Evolutionary conservation across 2,113 vertebrate species (phyloP), one percentile per base, ranked within the genome.

Genomic region (Caranx ignobilis): DNA sequence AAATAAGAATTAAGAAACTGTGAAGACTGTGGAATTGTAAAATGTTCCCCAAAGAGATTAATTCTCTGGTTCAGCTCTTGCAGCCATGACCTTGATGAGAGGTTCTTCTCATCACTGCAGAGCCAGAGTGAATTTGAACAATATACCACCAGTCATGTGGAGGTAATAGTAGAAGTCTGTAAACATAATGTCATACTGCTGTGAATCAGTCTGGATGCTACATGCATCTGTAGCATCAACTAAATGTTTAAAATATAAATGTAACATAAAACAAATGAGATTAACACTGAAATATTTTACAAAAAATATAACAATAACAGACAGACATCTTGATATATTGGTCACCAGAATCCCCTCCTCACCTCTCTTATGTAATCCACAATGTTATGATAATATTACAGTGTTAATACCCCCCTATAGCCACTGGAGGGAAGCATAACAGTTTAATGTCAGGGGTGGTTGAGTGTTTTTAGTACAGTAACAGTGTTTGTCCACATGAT

Each of bases 401-500:
- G 19, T 11, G 35, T 81, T 43, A 85, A 56, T 85, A 26, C n/a
- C 45, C 12, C 13, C 9, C 7, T 77, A n/a, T 7, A 26, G 26
- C 80, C 88, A 21, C 84, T 78, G 3, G 86, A 75, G 32, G 45
- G 45, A 47, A 47, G 12, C 15, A 47, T 15, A 47, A 47, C 16
- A 47, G 45, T 47, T 47, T 16, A 47, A 16, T 47, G 45, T 47
- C 45, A 10, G 6, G 9, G 39, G 2, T 41, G 39, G 39, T 41
- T 19, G 35, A 19, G 2, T 15, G 0, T 50, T 67, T 66, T 7
- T 3, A n/a, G 11, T 82, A 59, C 75, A 55, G 4, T 72, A 6
- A 59, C 19, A n/a, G 4, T 37, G 11, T 0, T 31, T 31, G 0
- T 75, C 91, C 93, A 83, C 91, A 69, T 13, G 90, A 63, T 87